A percentile compares a stretch with the other conserved stretches of the same genome.
These are phyloP conservation scores for Gadus chalcogrammus DNA, from an alignment of 2,113 vertebrate species.

Conservation along the genomic window DNA sequence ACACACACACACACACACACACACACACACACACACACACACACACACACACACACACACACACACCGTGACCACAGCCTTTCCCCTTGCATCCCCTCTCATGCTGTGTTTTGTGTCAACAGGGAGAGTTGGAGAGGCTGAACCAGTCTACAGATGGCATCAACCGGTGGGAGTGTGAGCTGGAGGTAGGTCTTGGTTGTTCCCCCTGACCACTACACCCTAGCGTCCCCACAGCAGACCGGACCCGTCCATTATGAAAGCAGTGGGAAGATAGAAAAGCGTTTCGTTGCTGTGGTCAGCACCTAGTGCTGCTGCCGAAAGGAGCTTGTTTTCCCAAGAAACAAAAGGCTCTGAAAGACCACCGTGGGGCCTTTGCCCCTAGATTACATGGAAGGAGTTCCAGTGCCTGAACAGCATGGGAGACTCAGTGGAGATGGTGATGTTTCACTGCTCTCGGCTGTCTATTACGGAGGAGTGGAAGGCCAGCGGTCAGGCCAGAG, in stretches of 20 bases:
- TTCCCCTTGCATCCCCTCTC: not conserved
- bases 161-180: constrained; percentile 91
- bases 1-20: not conserved
- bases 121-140: constrained; percentile 96
- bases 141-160: constrained; percentile 97
- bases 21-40: not conserved
- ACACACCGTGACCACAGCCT: not conserved
- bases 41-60: not conserved
- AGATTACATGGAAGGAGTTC: no score
- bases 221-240: no score
- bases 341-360: no score
- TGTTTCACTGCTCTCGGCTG: not conserved
- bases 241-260: no score
- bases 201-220: no score
- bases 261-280: no score
- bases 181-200: constrained; percentile 81
- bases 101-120: constrained; percentile 51
- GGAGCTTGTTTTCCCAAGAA: no score
- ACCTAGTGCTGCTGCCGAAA: no score
- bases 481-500: constrained; percentile 35
- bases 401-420: no score
- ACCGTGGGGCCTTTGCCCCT: no score
- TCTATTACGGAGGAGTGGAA: not conserved
- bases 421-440: not conserved
- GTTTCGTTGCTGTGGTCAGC: no score